phyloP scores from a whole-genome alignment of 2,113 vertebrate species.

The Salvelinus namaycush region DNA sequence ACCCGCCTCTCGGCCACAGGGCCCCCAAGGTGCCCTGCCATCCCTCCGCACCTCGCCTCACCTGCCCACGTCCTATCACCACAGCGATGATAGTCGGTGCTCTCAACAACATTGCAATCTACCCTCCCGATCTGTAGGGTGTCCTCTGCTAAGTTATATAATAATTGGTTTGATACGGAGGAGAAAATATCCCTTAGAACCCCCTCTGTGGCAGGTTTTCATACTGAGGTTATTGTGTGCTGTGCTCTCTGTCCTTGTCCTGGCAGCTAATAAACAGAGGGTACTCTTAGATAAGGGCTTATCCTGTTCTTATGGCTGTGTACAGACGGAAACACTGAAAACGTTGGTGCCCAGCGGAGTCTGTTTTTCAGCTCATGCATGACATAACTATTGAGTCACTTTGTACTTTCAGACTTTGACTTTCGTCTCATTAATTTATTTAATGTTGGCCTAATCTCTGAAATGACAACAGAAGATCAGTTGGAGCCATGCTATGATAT shows the following conservation, averaged over 20 bases:
- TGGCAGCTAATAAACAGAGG: not conserved
- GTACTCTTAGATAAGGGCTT: conserved; percentile 4
- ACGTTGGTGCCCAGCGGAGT: not conserved
- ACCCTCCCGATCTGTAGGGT: conserved; percentile 33
- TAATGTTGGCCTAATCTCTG: too few species aligned
- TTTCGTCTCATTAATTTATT: too few species aligned
- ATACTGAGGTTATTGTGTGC: conserved; percentile 10
- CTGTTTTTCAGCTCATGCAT: not conserved
- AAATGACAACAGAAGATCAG: too few species aligned
- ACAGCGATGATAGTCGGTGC: conserved; percentile 39
- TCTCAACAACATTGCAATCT: conserved; percentile 45
- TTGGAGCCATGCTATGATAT: too few species aligned
- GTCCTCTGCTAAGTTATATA: conserved; percentile 40
- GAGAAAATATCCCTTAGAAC: conserved; percentile 27
- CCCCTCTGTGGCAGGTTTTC: conserved; percentile 13
- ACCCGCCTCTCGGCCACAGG: not conserved
- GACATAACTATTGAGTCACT: not conserved
- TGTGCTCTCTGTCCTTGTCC: conserved; percentile 10
- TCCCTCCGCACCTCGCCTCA: conserved; percentile 32
- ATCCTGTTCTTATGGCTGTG: not conserved
- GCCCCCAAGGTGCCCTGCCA: conserved; percentile 39
- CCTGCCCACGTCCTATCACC: conserved; percentile 22
- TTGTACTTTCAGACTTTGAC: not conserved
- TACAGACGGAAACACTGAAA: not conserved
- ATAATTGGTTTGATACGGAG: conserved; percentile 34